Evolutionary conservation across 2,797 vertebrate species (phyloP).

Genomic region (Tolypeutes matacus): DNA sequence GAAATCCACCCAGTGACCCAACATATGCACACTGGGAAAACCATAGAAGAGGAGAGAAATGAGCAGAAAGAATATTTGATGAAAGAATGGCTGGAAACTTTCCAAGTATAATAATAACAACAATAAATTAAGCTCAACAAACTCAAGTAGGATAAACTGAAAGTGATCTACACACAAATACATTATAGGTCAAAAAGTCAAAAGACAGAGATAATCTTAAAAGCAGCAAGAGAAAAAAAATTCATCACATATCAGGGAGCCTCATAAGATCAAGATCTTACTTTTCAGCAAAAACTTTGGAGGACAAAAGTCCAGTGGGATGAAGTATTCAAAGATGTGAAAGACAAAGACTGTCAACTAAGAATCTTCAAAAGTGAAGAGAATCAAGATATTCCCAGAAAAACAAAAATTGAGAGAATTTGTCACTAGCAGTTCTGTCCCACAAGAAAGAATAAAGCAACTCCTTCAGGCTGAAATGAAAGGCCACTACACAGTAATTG

Average conservation of each 20-base stretch:
- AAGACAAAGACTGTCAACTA: neutral
- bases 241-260: neutral
- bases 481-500: neutral
- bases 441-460: neutral
- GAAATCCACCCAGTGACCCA: neutral
- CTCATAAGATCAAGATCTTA: conserved; percentile 5
- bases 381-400: neutral
- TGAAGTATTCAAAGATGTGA: neutral
- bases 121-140: neutral
- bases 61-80: neutral
- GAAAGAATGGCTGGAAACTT: neutral
- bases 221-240: conserved; percentile 14
- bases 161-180: neutral
- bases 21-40: neutral
- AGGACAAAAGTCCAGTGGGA: neutral
- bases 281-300: neutral
- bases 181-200: neutral
- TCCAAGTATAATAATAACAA: neutral
- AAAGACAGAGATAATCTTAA: conserved; percentile 21
- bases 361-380: conserved; percentile 10
- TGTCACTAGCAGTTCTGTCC: neutral
- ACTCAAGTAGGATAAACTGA: neutral
- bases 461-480: neutral
- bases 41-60: neutral
- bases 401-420: neutral